Base-by-base conservation (phyloP, 2,113 vertebrate species). In the Regulus satrapa region DNA sequence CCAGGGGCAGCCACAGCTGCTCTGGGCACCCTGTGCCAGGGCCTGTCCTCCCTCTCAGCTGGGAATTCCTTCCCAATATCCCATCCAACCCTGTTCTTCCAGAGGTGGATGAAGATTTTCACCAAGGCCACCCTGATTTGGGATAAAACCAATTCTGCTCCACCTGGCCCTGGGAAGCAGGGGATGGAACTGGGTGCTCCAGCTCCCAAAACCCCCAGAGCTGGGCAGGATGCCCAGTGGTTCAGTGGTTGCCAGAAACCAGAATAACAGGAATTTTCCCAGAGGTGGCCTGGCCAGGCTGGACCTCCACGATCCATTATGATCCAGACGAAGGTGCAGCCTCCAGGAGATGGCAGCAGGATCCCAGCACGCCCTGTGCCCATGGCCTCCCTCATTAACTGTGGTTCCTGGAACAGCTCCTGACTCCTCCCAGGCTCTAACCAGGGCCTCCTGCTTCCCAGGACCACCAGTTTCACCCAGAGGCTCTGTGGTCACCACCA, bases 301-400 rank as follows among this genome's bases (percentile, higher is more conserved):
- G 10, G 3, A 28, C 4, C 46, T 51, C 45, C 82, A 16, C 0
- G 1, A 23, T 14, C 75, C 75, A 46, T 26, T 3, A 0, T 9
- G 64, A 46, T 23, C 56, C 81, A 78, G 87, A 14, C 3, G 5
- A 26, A 85, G 69, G 16, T 11, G 54, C 26, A 79, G 58, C 54
- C 38, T 55, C 74, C 93, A 94, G 82, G 82, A 93, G 93, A 96
- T 66, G 92, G 89, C 92, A 95, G 94, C 93, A 96, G 74, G 72
- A 73, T 48, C 55, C 87, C 74, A 34, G 41, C 36, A 8, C 0
- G 11, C 36, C 76, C 90, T 21, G 0, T 28, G 38, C 38, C 58
- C 10, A 2, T 7, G 15, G 51, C 16, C 58, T 31, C 58, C 6
- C 0, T 34, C 72, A 17, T 31, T 14, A 8, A 8, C 1, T 31